Conservation (phyloP, 30 jellyfish, hydroid and myxozoan genomes). For the Pseudorhiza aurosa region DNA sequence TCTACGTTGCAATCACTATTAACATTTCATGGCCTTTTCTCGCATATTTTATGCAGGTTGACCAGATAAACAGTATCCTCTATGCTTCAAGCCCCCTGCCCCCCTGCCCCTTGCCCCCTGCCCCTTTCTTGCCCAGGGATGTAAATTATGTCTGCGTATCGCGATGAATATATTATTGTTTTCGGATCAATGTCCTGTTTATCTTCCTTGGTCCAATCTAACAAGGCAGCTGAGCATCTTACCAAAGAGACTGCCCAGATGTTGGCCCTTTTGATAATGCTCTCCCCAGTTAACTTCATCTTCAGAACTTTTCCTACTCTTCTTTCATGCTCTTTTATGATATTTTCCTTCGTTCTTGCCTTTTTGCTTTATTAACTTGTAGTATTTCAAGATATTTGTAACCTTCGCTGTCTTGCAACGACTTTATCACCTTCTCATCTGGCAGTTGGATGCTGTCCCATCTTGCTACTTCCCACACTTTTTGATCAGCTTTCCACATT, state of each 20-base stretch:
- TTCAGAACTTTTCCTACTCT: conserved; percentile 5
- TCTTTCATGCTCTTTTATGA: conserved; percentile 10
- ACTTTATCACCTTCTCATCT: conserved; percentile 16
- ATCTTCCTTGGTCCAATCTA: conserved; percentile 38
- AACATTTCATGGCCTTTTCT: conserved; percentile 1
- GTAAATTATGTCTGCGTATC: conserved; percentile 22
- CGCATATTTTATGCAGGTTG: neutral
- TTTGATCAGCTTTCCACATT: no score
- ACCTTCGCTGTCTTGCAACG: conserved; percentile 4
- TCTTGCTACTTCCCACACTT: conserved; percentile 8
- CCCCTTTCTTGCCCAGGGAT: conserved; percentile 18
- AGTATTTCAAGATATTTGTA: conserved; percentile 39
- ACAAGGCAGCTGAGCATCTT: conserved; percentile 35
- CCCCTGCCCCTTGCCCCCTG: conserved; percentile 8
- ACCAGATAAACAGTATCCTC: conserved; percentile 24
- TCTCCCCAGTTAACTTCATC: conserved; percentile 4
- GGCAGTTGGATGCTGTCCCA: conserved; percentile 20
- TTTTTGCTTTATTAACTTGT: neutral
- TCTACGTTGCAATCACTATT: conserved; percentile 1
- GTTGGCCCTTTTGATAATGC: neutral
- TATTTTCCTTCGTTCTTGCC: conserved; percentile 32
- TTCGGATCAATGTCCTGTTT: conserved; percentile 5
- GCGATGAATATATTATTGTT: conserved; percentile 21
- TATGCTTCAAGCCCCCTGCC: conserved; percentile 17
- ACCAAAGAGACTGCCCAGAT: conserved; percentile 21